Conservation (phyloP, 2,797 vertebrate species). For the Micropoecilia bifurca region DNA sequence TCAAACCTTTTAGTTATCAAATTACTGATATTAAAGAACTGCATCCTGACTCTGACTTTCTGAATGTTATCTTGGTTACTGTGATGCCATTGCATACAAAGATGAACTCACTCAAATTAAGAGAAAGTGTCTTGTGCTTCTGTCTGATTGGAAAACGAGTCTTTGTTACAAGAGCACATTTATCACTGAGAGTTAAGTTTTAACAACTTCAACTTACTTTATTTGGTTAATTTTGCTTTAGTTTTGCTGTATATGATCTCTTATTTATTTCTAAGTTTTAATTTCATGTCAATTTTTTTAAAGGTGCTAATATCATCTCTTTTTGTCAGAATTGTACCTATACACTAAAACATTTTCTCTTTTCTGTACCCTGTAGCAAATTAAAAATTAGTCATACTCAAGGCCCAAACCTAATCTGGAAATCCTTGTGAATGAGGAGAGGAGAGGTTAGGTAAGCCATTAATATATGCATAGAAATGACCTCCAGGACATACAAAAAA, state of each 20-base stretch:
- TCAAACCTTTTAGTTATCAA: background rate
- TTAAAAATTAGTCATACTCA: constrained; percentile 56
- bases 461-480: constrained; percentile 86
- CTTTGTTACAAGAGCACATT: background rate
- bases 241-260: background rate
- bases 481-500: constrained; percentile 72
- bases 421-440: constrained; percentile 70
- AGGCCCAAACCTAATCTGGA: constrained; percentile 71
- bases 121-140: too few species aligned
- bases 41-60: background rate
- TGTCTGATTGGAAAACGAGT: background rate
- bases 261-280: background rate
- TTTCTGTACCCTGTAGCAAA: constrained; percentile 45
- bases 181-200: background rate
- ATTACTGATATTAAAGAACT: background rate
- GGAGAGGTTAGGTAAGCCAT: constrained; percentile 45
- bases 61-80: background rate
- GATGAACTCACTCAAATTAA: background rate
- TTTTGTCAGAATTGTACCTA: constrained; percentile 6
- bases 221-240: background rate
- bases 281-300: background rate
- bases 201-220: background rate
- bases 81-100: background rate
- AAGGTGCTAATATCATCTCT: background rate
- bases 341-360: constrained; percentile 41